Evolutionary conservation across 2,888 invertebrate species (phyloP), one percentile per base, ranked within the genome.

Genomic region (Halictus quadricinctus): DNA sequence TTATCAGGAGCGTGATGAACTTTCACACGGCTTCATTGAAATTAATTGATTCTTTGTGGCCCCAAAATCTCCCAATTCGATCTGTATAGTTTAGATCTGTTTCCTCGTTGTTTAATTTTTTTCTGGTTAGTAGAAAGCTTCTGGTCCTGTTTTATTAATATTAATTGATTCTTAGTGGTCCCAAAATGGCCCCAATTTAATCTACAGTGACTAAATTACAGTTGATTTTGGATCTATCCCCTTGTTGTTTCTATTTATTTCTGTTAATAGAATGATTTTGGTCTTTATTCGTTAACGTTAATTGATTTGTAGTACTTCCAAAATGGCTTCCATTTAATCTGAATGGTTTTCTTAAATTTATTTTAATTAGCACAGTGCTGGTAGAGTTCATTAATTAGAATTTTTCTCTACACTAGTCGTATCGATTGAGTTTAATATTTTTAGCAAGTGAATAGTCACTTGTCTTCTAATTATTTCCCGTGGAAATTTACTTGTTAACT

Each of bases 21-120:
- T 72, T 72, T 29, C 48, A 72, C 72, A 50, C 50, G 18, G 36
- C 41, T n/a, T 58, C 36, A 74, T 74, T 58, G 41, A 58, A n/a
- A 50, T 72, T 72, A 72, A 54, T 54, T 74, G 54, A 74, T 54
- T 58, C 54, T 48, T 21, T 7, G 21, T 29, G 12, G 21, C n/a
- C 36, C 29, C 15, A 4, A 41, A 58, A 10, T 21, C 12, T n/a
- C 7, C 7, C 12, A 3, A n/a, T 50, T 12, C 6, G 10, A 18
- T 72, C 36, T 66, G 15, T 66, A 36, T 8, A 8, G 13, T 6
- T 7, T 58, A 58, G 58, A 58, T 50, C 0, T 18, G 13, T 48
- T 48, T 13, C 15, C 12, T 48, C 12, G 48, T 15, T 15, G 48
- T 15, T 50, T 21, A 18, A 50, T 50, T 18, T 43, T 43, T 8